These are phyloP conservation scores for Julus scandinavius DNA, from an alignment of 2,888 invertebrate genomes.

Conservation along the genomic window DNA sequence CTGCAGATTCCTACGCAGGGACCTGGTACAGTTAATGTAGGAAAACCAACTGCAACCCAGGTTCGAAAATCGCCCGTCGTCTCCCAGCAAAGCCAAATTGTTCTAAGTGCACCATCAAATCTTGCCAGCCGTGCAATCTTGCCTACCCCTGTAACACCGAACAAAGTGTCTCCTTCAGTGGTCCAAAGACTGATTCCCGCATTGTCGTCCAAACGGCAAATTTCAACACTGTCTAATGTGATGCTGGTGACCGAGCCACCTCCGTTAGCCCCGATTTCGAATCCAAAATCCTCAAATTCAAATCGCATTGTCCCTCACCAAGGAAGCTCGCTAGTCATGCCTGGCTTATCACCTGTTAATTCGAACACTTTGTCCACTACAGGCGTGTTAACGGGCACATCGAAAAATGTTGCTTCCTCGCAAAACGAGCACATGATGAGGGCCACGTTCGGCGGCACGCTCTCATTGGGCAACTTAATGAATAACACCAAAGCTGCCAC, in stretches of 20 bases:
- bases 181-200: slow-evolving; percentile 33
- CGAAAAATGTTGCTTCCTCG: not conserved
- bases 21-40: not conserved
- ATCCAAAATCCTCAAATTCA: not conserved
- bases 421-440: not conserved
- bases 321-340: not conserved
- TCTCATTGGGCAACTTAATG: not conserved
- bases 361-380: not conserved
- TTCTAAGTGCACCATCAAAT: not conserved
- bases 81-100: not conserved
- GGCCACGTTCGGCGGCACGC: not conserved
- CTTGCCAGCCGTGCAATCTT: not conserved
- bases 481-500: not conserved
- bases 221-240: not conserved
- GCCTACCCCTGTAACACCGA: not conserved
- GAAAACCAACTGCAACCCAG: not conserved
- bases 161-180: not conserved
- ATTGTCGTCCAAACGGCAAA: slow-evolving; percentile 36
- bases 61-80: not conserved
- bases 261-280: not conserved
- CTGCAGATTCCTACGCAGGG: slow-evolving; percentile 37
- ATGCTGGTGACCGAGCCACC: slow-evolving; percentile 9
- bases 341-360: not conserved
- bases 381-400: not conserved
- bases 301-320: not conserved